These are phyloP conservation scores for Drosophila robusta DNA, from an alignment of 2,888 invertebrate genomes.

Conservation along the genomic window DNA sequence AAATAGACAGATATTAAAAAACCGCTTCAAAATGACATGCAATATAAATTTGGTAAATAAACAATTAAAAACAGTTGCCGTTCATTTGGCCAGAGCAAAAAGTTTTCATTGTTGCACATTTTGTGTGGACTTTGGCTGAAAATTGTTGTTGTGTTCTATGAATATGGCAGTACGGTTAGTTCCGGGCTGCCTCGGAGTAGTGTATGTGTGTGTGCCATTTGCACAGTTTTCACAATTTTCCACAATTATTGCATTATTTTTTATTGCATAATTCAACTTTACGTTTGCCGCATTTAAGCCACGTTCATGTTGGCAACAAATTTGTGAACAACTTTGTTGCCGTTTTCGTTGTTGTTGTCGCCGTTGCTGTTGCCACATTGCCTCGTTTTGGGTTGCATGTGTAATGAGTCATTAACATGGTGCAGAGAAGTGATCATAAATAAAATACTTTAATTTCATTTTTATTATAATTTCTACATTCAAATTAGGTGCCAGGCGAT, in stretches of 20 bases:
- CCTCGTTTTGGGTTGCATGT: constrained; percentile 70
- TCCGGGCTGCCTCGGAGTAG: background rate
- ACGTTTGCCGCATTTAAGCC: constrained; percentile 78
- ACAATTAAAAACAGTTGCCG: constrained; percentile 19
- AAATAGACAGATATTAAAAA: constrained; percentile 3
- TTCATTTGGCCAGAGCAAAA: constrained; percentile 21
- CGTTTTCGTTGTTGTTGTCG: constrained; percentile 10
- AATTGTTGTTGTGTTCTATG: background rate
- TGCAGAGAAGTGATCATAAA: constrained; percentile 54
- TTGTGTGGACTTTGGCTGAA: constrained; percentile 9
- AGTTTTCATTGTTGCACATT: constrained; percentile 15
- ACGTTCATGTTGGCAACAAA: constrained; percentile 73
- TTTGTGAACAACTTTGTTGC: constrained; percentile 62
- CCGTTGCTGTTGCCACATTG: constrained; percentile 21
- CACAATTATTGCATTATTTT: constrained; percentile 72
- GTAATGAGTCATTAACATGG: constrained; percentile 80
- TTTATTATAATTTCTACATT: constrained; percentile 62
- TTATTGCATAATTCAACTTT: constrained; percentile 77
- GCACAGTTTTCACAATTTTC: constrained; percentile 50
- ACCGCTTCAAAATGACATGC: constrained; percentile 7
- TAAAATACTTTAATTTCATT: constrained; percentile 45
- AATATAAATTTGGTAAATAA: constrained; percentile 33
- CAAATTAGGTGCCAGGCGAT: constrained; percentile 73
- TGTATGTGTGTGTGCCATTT: constrained; percentile 35
- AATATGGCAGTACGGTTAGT: background rate